Base-by-base conservation (phyloP, 2,113 vertebrate genomes). In the Dolichotis patagonum region DNA sequence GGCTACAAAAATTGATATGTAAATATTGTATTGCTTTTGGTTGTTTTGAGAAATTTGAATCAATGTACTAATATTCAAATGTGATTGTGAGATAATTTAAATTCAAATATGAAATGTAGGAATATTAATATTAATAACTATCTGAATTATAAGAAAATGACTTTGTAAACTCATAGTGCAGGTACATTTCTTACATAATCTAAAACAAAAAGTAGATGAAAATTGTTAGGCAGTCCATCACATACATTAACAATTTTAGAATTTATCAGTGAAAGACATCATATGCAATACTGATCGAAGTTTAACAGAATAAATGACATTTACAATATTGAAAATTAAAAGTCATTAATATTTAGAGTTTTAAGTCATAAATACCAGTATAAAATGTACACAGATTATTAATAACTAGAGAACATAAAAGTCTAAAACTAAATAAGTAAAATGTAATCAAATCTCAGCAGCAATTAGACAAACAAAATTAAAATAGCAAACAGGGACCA, bases 401-500 rank as follows among this genome's bases (percentile, higher is more conserved):
- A 35, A 87, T 41, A 93, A 73, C 56, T 81, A 35, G 93, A 93
- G 67, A 91, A 91, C 2, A 12, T 62, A 86, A 94, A 96, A 49
- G 52, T 16, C 41, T 93, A 62, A 93, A 91, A 75, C 35, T 93
- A 85, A 96, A 75, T 94, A 92, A 96, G 91, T 91, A 80, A 75
- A 90, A 49, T 95, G 32, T 43, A 92, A 86, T 86, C 73, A 96
- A 86, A 83, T 96, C 43, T 97, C 43, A 86, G 16, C 82, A 93
- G 65, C 75, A 95, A 90, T 95, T 86, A 94, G 85, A 85, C 62
- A 93, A 88, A 85, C 71, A 52, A 86, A 91, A 77, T 94, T 95
- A 85, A 97, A 95, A 80, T 67, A 91, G 54, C 46, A 90, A 84
- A 83, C 38, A 95, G 28, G 32, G 69, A 84, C 58, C 41, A 81